These are phyloP conservation scores for Cottoperca gobio DNA, from an alignment of 2,797 vertebrate species.

Conservation along the genomic window DNA sequence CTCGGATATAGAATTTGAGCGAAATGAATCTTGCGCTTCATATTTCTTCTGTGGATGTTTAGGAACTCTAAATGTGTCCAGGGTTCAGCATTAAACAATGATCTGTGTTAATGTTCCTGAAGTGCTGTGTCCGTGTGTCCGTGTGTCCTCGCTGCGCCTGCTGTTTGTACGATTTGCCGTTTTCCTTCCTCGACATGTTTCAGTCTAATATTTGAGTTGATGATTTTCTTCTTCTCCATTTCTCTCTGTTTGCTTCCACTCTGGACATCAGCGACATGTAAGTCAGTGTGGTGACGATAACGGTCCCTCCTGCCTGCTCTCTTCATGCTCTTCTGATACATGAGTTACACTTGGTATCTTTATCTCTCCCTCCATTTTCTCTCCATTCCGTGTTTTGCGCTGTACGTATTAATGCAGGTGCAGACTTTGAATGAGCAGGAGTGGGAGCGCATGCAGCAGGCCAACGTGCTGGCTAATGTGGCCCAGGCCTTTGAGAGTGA, in stretches of 20 bases:
- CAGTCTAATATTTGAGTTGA: conserved; percentile 37
- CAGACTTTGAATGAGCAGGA: conserved; percentile 98
- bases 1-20: neutral
- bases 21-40: no score
- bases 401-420: conserved; percentile 82
- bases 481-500: conserved; percentile 98
- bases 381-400: neutral
- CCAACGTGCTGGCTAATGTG: conserved; percentile 95
- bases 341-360: neutral
- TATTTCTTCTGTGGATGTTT: no score
- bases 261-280: conserved; percentile 81
- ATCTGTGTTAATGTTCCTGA: no score
- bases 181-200: conserved; percentile 15
- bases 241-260: conserved; percentile 69
- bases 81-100: no score
- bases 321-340: neutral
- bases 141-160: neutral
- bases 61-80: no score
- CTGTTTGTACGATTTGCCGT: neutral
- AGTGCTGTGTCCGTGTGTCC: neutral
- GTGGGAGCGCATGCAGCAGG: conserved; percentile 98
- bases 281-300: conserved; percentile 57
- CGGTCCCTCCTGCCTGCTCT: neutral
- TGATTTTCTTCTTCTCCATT: conserved; percentile 61
- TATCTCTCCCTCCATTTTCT: neutral